Percentiles rank a stretch among this genome's conserved stretches.
Conservation (phyloP, 2,888 invertebrate species). For the Thysanoteuthis rhombus region DNA sequence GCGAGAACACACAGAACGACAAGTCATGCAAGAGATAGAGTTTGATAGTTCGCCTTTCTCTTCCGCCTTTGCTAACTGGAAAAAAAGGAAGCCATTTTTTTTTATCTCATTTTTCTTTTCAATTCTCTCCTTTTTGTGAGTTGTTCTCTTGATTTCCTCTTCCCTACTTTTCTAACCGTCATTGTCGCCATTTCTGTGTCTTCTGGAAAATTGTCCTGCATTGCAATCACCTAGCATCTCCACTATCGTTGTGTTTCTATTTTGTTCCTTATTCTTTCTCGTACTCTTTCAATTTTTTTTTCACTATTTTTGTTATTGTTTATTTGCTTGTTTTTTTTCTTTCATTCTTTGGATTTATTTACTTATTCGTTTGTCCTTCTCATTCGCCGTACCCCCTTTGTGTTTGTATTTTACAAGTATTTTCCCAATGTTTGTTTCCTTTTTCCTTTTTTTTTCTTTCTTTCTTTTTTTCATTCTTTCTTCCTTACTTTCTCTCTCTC, state of each 20-base stretch:
- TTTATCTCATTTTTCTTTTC: not conserved
- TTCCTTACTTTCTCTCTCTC: no score
- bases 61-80: not conserved
- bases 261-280: no score
- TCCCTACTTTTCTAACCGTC: not conserved
- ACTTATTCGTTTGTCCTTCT: no score
- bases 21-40: not conserved
- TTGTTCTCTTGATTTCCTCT: not conserved
- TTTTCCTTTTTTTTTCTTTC: not conserved
- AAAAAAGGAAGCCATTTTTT: not conserved
- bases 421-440: not conserved
- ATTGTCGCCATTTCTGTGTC: not conserved
- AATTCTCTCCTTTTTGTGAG: not conserved
- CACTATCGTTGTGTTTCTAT: no score
- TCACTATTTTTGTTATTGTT: no score
- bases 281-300: no score
- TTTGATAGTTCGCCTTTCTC: not conserved
- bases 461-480: not conserved
- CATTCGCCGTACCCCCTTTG: no score
- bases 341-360: no score
- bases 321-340: no score
- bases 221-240: not conserved
- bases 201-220: not conserved
- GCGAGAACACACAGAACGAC: conserved; percentile 12
- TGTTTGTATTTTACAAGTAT: no score